Base-by-base conservation (phyloP, 1,140 invertebrate species). In the Brachionus angularis region DNA sequence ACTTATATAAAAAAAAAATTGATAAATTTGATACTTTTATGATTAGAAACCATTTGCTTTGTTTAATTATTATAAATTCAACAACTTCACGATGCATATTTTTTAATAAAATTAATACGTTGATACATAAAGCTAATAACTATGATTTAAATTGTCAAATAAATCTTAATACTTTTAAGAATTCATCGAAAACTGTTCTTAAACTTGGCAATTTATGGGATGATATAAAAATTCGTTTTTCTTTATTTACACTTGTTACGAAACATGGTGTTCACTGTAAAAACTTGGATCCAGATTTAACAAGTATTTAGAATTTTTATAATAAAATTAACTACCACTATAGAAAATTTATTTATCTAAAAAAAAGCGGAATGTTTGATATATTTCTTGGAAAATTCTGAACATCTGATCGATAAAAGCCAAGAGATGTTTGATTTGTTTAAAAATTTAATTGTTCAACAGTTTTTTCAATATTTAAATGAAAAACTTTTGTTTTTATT, bases 11-110 rank as follows among this genome's bases (percentile, higher is more conserved):
- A 31, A 67, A 67, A 67, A 67, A 47, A 67, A 12, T 10, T 12
- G 62, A 67, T n/a, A 67, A 67, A 47, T 67, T 67, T 12, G 47
- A 67, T 42, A 21, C 62, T 1, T 67, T 47, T 10, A 67, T 67
- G 62, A 18, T 67, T 0, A 10, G 42, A 25, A 67, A 67, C 47
- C 62, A 67, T 36, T 21, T 67, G 14, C 21, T 67, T 3, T 47
- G 62, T 25, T 50, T 67, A 18, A 50, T 67, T 5, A 46, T 67
- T 23, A 67, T 46, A 10, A 67, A 47, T 21, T 50, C 25, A 8
- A 67, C 46, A 33, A 33, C 42, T 3, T 50, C 62, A 5, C 46
- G 47, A 23, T 67, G 62, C 14, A 46, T 46, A 21, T 67, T 67
- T 67, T 50, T 67, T 10, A 50, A 67, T 36, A 16, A 29, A 31